Evolutionary conservation across 2,888 invertebrate species (phyloP).

Genomic region (Eumacrocentrus americanus): DNA sequence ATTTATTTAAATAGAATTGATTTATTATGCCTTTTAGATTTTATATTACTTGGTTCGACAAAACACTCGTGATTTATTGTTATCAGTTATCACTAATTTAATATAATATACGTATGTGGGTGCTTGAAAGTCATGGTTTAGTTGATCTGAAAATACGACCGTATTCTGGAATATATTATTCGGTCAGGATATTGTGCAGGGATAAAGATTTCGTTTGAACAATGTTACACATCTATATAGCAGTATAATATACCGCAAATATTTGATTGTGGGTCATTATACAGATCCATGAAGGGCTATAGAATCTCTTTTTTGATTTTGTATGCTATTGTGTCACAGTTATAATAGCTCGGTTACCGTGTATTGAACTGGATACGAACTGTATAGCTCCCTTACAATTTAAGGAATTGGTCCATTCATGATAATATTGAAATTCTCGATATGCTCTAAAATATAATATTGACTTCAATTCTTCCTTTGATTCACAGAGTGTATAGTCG

Average conservation of each 20-base stretch:
- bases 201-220: neutral
- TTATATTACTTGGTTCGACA: conserved; percentile 1
- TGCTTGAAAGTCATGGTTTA: neutral
- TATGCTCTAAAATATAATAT: conserved; percentile 28
- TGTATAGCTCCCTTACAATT: conserved; percentile 16
- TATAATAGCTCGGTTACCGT: neutral
- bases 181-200: neutral
- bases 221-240: neutral
- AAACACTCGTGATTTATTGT: conserved; percentile 6
- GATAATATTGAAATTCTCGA: conserved; percentile 24
- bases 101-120: neutral
- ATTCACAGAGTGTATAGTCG: conserved; percentile 9
- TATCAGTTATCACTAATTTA: neutral
- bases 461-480: conserved; percentile 23
- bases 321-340: neutral
- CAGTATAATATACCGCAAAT: conserved; percentile 3
- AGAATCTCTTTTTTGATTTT: neutral
- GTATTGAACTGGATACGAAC: conserved; percentile 11
- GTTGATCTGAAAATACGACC: neutral
- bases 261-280: conserved; percentile 2
- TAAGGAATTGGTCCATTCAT: conserved; percentile 27
- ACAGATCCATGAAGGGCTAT: neutral
- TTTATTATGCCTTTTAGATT: neutral
- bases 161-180: neutral
- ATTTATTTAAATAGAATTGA: conserved; percentile 5